phyloP scores from a whole-genome alignment of 2,888 invertebrate genomes.

The Phengaris arion region DNA sequence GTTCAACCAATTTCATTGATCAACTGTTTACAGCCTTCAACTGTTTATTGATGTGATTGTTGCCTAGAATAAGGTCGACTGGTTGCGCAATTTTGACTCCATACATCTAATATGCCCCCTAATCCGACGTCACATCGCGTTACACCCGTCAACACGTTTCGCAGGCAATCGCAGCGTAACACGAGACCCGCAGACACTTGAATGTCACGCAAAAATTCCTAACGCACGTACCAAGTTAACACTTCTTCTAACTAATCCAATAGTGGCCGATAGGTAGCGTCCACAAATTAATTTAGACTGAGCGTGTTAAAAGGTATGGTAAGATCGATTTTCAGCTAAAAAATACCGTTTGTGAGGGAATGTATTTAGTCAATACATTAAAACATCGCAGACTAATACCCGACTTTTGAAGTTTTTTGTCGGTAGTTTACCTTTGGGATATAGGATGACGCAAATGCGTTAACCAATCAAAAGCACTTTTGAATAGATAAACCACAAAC shows the following conservation, averaged over 20 bases:
- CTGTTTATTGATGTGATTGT: conserved; percentile 20
- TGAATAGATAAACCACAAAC: too few relatives aligned
- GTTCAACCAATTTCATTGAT: conserved; percentile 14
- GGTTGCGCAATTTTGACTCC: conserved; percentile 18
- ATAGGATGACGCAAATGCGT: too few relatives aligned
- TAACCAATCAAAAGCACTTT: too few relatives aligned
- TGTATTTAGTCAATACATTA: too few relatives aligned
- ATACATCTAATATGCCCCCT: conserved; percentile 19
- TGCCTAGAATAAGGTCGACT: conserved; percentile 19
- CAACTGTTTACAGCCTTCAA: conserved; percentile 25
- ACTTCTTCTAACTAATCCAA: neutral
- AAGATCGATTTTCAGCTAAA: too few relatives aligned
- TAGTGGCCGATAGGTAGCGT: neutral
- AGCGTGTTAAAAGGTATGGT: too few relatives aligned
- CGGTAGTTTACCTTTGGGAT: too few relatives aligned
- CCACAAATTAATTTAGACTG: neutral
- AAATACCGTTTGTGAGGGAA: too few relatives aligned
- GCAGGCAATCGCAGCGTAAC: neutral
- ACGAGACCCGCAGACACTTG: neutral
- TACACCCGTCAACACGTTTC: conserved; percentile 9
- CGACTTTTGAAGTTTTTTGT: too few relatives aligned
- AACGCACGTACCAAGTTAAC: neutral
- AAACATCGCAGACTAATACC: too few relatives aligned
- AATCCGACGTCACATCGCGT: conserved; percentile 10
- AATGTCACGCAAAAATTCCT: conserved; percentile 19